Evolutionary conservation across 2,113 vertebrate species (phyloP).

Genomic region (Anarrhichthys ocellatus): DNA sequence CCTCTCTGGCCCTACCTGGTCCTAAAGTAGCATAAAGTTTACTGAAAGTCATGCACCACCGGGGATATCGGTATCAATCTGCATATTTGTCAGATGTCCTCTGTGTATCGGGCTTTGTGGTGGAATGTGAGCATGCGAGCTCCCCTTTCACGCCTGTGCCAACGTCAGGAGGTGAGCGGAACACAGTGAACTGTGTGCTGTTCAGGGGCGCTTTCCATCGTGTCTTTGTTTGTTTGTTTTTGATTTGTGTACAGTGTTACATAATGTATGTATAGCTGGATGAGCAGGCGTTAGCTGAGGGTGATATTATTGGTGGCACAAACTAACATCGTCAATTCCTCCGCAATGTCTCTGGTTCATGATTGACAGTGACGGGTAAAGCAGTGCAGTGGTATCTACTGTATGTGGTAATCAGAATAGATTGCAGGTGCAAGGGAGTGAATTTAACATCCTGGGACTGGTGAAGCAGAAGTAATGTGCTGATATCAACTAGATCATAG

Average conservation of each 20-base stretch:
- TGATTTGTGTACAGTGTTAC: constrained; percentile 13
- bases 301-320: background rate
- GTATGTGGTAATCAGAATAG: background rate
- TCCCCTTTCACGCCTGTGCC: constrained; percentile 56
- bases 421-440: background rate
- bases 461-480: background rate
- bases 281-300: background rate
- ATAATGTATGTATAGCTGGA: background rate
- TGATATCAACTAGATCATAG: background rate
- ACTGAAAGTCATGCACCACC: constrained; percentile 56
- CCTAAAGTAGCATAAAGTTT: constrained; percentile 49
- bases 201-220: background rate
- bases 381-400: background rate
- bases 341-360: background rate
- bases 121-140: constrained; percentile 48
- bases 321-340: background rate
- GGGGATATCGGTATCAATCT: constrained; percentile 69
- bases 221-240: background rate
- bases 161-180: constrained; percentile 31
- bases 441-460: background rate
- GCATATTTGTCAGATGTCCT: constrained; percentile 61
- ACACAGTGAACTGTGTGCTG: background rate
- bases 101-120: constrained; percentile 48
- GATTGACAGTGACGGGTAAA: background rate
- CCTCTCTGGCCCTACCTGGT: constrained; percentile 49